These are phyloP conservation scores for Rhagophthalmus giganteus DNA, from an alignment of 2,888 invertebrate species.

Conservation along the genomic window DNA sequence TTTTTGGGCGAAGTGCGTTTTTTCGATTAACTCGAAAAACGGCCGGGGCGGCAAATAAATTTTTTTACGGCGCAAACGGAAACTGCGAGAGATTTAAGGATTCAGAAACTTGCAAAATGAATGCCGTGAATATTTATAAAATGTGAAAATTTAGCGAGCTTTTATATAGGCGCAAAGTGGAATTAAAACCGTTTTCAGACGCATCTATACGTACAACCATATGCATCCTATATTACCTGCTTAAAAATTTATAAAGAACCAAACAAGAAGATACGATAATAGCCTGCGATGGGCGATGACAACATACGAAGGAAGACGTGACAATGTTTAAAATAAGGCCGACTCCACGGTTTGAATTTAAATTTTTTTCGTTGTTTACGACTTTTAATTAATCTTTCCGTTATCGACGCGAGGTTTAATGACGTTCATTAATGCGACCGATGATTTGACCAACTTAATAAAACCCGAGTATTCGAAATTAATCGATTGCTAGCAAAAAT, in stretches of 20 bases:
- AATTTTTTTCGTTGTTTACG: constrained; percentile 5
- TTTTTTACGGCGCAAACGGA: too few species aligned
- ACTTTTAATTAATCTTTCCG: constrained; percentile 4
- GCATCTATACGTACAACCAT: constrained; percentile 12
- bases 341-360: neutral
- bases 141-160: neutral
- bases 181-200: constrained; percentile 10
- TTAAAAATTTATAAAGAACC: constrained; percentile 16
- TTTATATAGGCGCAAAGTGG: constrained; percentile 5
- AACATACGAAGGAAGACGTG: constrained; percentile 8
- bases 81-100: neutral
- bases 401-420: too few species aligned
- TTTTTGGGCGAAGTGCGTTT: too few species aligned
- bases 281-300: constrained; percentile 13
- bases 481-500: too few species aligned
- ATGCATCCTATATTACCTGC: constrained; percentile 10
- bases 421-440: too few species aligned
- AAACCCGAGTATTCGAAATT: too few species aligned
- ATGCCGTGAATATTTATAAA: neutral
- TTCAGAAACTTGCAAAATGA: neutral
- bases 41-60: too few species aligned
- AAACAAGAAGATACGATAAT: constrained; percentile 21
- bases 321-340: constrained; percentile 4
- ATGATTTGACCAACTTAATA: too few species aligned
- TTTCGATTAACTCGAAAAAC: too few species aligned